Evolutionary conservation across 2,797 vertebrate species (phyloP).

Genomic region (Coluber constrictor): DNA sequence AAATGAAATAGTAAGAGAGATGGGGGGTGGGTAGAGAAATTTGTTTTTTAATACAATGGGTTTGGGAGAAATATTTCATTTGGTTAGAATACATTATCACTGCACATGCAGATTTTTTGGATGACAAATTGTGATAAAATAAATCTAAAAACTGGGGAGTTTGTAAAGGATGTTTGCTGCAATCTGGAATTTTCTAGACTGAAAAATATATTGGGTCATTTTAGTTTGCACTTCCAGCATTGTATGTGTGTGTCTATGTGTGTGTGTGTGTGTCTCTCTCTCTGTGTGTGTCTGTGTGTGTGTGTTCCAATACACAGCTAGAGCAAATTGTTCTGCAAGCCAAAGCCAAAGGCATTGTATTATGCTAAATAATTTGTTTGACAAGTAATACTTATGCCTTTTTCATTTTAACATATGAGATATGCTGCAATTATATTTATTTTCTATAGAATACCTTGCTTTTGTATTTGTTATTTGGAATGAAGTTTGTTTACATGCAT

Average conservation of each 20-base stretch:
- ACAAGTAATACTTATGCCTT: not conserved
- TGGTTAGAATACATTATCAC: not conserved
- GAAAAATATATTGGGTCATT: not conserved
- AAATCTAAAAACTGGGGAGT: not conserved
- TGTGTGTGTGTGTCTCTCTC: too few relatives aligned
- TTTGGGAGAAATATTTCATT: not conserved
- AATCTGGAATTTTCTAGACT: not conserved
- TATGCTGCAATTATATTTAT: not conserved
- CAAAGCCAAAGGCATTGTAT: not conserved
- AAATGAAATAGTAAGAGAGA: too few relatives aligned
- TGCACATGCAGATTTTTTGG: not conserved
- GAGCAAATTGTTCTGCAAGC: not conserved
- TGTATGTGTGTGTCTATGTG: fast-evolving
- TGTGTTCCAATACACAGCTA: not conserved
- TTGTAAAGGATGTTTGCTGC: not conserved
- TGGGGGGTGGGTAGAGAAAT: too few relatives aligned
- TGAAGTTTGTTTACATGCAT: not conserved
- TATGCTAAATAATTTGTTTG: not conserved
- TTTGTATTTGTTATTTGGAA: not conserved
- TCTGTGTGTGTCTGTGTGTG: fast-evolving
- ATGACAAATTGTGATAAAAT: not conserved
- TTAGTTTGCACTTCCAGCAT: not conserved
- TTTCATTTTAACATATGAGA: not conserved
- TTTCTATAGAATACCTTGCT: not conserved
- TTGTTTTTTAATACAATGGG: not conserved